Conservation (phyloP, 1,140 invertebrate genomes). For the Hesperophylax magnus region DNA sequence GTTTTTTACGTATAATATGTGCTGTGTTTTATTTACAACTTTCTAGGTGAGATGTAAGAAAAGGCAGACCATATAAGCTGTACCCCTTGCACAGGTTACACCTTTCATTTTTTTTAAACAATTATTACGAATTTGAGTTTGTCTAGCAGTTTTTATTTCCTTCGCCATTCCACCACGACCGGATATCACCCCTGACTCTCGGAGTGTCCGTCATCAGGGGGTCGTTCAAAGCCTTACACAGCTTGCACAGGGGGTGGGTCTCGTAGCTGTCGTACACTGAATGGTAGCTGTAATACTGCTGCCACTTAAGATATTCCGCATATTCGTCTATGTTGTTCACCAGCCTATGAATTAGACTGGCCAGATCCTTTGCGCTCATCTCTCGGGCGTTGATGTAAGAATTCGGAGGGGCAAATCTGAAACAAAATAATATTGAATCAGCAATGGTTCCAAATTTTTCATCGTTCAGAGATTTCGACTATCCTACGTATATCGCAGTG, state of each 20-base stretch:
- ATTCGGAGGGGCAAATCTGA: slow-evolving; percentile 36
- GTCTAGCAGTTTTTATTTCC: not conserved
- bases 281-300: slow-evolving; percentile 58
- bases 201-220: not conserved
- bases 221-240: slow-evolving; percentile 59
- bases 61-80: too few species aligned
- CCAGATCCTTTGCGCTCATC: slow-evolving; percentile 17
- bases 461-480: too few species aligned
- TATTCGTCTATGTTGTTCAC: slow-evolving; percentile 61
- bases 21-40: too few species aligned
- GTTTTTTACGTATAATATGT: too few species aligned
- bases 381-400: slow-evolving; percentile 41
- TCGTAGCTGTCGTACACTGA: slow-evolving; percentile 19
- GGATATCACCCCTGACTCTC: slow-evolving; percentile 1
- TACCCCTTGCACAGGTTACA: too few species aligned
- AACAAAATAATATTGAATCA: not conserved
- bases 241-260: slow-evolving; percentile 58
- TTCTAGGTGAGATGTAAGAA: too few species aligned
- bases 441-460: too few species aligned
- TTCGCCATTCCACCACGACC: slow-evolving; percentile 39
- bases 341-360: slow-evolving; percentile 58
- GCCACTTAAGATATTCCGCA: slow-evolving; percentile 61
- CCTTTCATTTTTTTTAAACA: too few species aligned
- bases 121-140: not conserved
- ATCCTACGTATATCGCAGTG: too few species aligned